Evolutionary conservation across 2,113 vertebrate species (phyloP).

Genomic region (Perccottus glenii): DNA sequence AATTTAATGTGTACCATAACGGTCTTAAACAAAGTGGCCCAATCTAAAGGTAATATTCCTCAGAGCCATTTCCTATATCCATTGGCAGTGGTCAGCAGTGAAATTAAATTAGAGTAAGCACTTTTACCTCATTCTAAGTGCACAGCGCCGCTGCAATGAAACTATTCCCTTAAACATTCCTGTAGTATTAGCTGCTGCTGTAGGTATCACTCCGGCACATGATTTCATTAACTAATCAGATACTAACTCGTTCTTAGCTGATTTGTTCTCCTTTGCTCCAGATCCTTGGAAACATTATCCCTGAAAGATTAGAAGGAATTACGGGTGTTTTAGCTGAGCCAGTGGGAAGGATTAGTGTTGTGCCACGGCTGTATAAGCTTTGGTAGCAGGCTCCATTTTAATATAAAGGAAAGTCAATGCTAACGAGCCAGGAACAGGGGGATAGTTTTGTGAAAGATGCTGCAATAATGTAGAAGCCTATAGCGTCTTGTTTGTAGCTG

Average conservation of each 20-base stretch:
- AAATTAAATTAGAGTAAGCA: slow-evolving; percentile 65
- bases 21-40: slow-evolving; percentile 45
- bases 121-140: slow-evolving; percentile 62
- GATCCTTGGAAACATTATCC: slow-evolving; percentile 73
- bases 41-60: slow-evolving; percentile 60
- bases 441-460: slow-evolving; percentile 53
- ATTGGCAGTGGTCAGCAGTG: slow-evolving; percentile 56
- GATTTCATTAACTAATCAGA: slow-evolving; percentile 73
- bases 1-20: slow-evolving; percentile 37
- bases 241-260: slow-evolving; percentile 63
- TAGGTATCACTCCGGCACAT: slow-evolving; percentile 33
- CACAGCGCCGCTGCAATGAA: slow-evolving; percentile 44
- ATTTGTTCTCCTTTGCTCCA: slow-evolving; percentile 66
- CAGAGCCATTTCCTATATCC: slow-evolving; percentile 49
- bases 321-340: slow-evolving; percentile 70
- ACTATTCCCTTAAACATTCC: slow-evolving; percentile 52
- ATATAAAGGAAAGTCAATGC: slow-evolving; percentile 57
- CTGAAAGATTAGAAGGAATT: slow-evolving; percentile 75
- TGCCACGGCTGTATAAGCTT: slow-evolving; percentile 58
- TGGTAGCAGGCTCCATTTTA: slow-evolving; percentile 53
- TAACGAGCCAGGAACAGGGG: slow-evolving; percentile 53
- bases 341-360: slow-evolving; percentile 71
- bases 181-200: slow-evolving; percentile 40
- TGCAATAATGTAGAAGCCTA: slow-evolving; percentile 57
- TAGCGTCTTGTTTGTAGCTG: slow-evolving; percentile 52